Evolutionary conservation across 2,888 invertebrate species (phyloP).

Genomic region (Clitarchus hookeri): DNA sequence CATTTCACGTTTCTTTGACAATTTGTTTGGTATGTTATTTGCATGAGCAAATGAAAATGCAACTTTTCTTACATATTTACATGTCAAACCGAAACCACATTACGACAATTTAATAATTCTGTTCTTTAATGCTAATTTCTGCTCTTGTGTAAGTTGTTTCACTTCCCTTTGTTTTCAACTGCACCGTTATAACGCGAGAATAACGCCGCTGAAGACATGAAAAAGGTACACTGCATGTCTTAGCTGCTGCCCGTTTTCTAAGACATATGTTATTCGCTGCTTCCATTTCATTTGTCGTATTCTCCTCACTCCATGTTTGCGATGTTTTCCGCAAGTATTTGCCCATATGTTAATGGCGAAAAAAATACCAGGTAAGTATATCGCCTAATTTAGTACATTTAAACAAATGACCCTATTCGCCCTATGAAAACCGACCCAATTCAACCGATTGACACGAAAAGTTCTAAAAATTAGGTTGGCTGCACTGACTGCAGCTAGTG

Average conservation of each 20-base stretch:
- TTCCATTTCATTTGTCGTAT: neutral
- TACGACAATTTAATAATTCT: neutral
- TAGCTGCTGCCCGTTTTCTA: neutral
- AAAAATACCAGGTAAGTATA: neutral
- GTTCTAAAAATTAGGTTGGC: neutral
- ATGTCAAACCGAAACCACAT: neutral
- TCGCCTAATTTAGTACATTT: neutral
- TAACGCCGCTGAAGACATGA: neutral
- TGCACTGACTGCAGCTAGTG: neutral
- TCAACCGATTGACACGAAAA: neutral
- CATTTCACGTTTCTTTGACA: neutral
- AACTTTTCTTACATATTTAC: neutral
- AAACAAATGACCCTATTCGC: neutral
- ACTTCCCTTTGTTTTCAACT: too few relatives aligned
- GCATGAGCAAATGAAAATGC: neutral
- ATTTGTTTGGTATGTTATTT: neutral
- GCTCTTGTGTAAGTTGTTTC: neutral
- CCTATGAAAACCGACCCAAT: neutral
- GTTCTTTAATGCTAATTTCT: neutral
- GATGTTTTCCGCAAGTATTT: neutral
- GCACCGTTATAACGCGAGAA: neutral
- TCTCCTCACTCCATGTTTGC: neutral
- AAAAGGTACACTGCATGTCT: neutral
- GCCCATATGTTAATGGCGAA: neutral
- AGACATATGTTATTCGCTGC: neutral